Conservation (phyloP, 2,797 vertebrate species). For the Pseudocheirus occidentalis region DNA sequence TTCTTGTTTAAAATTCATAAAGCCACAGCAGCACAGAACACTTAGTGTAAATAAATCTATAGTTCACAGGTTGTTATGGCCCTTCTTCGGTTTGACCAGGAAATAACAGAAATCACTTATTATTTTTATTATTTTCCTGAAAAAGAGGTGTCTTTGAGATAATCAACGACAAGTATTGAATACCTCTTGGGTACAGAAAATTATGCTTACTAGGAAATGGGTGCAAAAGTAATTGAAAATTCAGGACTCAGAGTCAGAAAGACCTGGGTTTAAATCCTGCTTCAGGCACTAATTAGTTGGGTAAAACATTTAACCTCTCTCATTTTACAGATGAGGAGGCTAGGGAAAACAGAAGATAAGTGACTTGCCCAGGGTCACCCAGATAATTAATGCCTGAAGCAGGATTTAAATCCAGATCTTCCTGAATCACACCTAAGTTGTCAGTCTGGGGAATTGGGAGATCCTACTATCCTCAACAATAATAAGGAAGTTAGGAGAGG, state of each 20-base stretch:
- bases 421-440: background rate
- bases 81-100: background rate
- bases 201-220: background rate
- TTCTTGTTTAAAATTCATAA: slow-evolving; percentile 28
- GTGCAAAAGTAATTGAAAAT: slow-evolving; percentile 1
- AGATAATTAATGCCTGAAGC: too few species aligned
- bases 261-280: background rate
- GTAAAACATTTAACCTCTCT: background rate
- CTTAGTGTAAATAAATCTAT: slow-evolving; percentile 11
- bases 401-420: too few species aligned
- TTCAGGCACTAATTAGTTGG: background rate
- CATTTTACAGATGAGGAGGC: background rate
- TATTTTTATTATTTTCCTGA: slow-evolving; percentile 43
- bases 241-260: background rate
- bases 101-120: slow-evolving; percentile 38
- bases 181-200: background rate
- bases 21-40: background rate
- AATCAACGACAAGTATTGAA: background rate
- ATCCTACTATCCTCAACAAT: background rate
- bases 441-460: background rate
- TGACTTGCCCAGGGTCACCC: background rate
- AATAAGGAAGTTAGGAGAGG: background rate
- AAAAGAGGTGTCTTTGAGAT: background rate
- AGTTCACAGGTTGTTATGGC: background rate
- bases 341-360: background rate